Conservation (phyloP, 1,140 invertebrate genomes). For the Pemphigus obesinymphae region DNA sequence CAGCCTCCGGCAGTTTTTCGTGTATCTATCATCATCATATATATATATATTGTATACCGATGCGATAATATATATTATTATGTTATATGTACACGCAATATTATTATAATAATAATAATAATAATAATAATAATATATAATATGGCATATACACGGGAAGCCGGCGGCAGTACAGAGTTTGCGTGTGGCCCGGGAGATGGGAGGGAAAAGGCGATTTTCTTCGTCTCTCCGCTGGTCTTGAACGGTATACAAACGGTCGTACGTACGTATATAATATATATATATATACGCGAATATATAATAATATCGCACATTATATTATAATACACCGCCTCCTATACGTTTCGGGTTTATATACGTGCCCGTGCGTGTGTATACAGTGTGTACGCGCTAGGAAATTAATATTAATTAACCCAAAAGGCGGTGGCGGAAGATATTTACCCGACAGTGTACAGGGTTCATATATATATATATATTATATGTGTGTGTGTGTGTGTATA, state of each 20-base stretch:
- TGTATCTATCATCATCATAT: background rate
- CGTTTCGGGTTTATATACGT: background rate
- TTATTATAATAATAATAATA: background rate
- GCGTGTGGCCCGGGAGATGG: background rate
- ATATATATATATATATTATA: background rate
- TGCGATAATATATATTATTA: background rate
- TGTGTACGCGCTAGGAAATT: background rate
- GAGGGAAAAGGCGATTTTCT: background rate
- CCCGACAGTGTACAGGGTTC: background rate
- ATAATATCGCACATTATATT: background rate
- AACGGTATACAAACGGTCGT: too few relatives aligned
- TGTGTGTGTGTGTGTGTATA: background rate
- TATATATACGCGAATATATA: background rate
- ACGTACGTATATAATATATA: background rate
- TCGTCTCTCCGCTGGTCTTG: background rate
- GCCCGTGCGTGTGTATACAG: background rate
- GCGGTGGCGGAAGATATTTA: conserved; percentile 6
- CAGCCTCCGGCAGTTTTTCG: background rate
- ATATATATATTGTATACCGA: background rate
- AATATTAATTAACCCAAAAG: conserved; percentile 16
- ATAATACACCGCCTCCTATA: background rate
- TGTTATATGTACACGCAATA: background rate
- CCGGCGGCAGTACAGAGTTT: background rate
- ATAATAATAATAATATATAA: background rate
- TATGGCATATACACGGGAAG: background rate